Base-by-base conservation (phyloP, 2,113 vertebrate species). In the Castor canadensis region DNA sequence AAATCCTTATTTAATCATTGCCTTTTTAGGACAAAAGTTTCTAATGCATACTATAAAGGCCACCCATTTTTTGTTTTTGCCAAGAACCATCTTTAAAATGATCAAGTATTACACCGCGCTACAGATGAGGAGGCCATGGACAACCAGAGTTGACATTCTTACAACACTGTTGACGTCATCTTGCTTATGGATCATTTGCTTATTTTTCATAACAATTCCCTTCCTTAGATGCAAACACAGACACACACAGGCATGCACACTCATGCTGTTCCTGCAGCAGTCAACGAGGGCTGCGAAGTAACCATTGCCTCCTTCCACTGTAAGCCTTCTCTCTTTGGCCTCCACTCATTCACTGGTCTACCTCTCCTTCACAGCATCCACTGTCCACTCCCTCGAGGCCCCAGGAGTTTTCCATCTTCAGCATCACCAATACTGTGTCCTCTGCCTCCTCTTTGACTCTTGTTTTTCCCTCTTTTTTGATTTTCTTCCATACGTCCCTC, bases 221-320 rank as follows among this genome's bases (percentile, higher is more conserved):
- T 49, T 54, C 28, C 30, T 56, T 56, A 11, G 22, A 19, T 58
- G 26, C 13, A 67, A 75, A 89, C 67, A 54, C 10, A 19, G 24
- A 4, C 11, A 0, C 17, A 2, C 8, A 40, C 40, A 52, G 1
- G 3, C 35, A 38, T 0, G 0, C 43, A 45, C 2, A 12, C 3
- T 1, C 3, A 0, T 49, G 4, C 19, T 60, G 15, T 40, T 4
- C 66, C 71, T 45, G 26, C 24, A 24, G 28, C 26, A 40, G 10
- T 60, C 32, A 13, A 38, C 4, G 15, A 69, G 40, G 22, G 40
- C 54, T n/a, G 5, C 26, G 7, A n/a, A 35, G 64, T 52, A 47
- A 28, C 45, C 47, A 72, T 77, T n/a, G 56, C 85, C 43, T 64
- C 35, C 62, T 73, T 66, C 54, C 24, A 1, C 40, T 38, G 32